These are phyloP conservation scores for Lycodopsis pacificus DNA, from an alignment of 2,797 vertebrate genomes.

Conservation along the genomic window DNA sequence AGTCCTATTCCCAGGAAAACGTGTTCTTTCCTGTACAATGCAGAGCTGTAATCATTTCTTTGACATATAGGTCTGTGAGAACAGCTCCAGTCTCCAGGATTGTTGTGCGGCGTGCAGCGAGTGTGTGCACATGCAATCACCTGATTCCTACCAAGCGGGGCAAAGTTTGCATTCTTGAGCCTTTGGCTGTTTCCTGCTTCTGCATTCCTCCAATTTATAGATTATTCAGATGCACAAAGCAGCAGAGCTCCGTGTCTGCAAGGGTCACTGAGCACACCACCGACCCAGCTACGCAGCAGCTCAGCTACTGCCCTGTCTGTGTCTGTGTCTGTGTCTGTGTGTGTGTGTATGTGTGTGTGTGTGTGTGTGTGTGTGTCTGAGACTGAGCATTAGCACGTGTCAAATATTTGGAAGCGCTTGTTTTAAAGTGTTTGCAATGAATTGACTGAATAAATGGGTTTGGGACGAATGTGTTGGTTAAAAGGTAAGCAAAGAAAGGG, in stretches of 20 bases:
- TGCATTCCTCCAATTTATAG: conserved; percentile 67
- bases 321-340: conserved; percentile 1
- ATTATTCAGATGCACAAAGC: conserved; percentile 47
- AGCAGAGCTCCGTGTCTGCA: conserved; percentile 8
- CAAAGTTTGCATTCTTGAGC: conserved; percentile 73
- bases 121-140: conserved; percentile 54
- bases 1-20: conserved; percentile 16
- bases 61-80: conserved; percentile 43
- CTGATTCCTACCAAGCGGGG: conserved; percentile 62
- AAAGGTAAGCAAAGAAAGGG: conserved; percentile 30
- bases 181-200: conserved; percentile 58
- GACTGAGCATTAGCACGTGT: conserved; percentile 3
- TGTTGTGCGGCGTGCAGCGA: conserved; percentile 8
- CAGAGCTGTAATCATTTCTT: conserved; percentile 43
- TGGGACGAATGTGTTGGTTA: conserved; percentile 36
- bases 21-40: conserved; percentile 40
- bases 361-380: conserved; percentile 7
- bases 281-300: not conserved
- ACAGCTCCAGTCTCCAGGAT: conserved; percentile 25
- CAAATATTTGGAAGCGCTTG: conserved; percentile 21
- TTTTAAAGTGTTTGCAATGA: conserved; percentile 34
- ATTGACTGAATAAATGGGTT: conserved; percentile 59
- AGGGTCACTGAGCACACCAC: conserved; percentile 35
- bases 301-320: not conserved
- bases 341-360: conserved; percentile 4